Evolutionary conservation across 2,113 vertebrate species (phyloP).

Genomic region (Lutjanus erythropterus): DNA sequence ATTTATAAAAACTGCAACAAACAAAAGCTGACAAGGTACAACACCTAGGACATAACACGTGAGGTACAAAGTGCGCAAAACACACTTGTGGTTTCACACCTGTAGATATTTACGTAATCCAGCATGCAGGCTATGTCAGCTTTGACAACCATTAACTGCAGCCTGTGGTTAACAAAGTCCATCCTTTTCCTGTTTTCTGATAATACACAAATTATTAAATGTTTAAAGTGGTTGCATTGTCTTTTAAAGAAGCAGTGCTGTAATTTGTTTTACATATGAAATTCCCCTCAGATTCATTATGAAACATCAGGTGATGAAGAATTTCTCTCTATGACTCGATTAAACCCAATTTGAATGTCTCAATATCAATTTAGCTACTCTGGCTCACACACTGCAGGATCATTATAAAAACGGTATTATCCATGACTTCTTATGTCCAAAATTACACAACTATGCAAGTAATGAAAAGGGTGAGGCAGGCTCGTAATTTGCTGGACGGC

Average conservation of each 20-base stretch:
- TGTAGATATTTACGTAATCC: conserved; percentile 43
- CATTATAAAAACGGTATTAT: background rate
- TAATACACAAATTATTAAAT: background rate
- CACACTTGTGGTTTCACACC: conserved; percentile 73
- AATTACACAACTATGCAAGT: background rate
- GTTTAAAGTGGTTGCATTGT: background rate
- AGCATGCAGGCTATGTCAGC: conserved; percentile 3
- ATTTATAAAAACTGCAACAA: no score
- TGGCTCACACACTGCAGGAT: background rate
- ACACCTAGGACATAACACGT: background rate
- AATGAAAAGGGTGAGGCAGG: no score
- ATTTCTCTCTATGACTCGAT: conserved; percentile 63
- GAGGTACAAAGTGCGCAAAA: conserved; percentile 8
- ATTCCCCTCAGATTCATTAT: conserved; percentile 47
- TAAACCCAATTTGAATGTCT: conserved; percentile 40
- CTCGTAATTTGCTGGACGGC: no score
- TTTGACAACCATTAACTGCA: background rate
- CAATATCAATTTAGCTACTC: conserved; percentile 54
- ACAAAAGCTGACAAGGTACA: background rate
- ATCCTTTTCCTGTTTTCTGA: conserved; percentile 14
- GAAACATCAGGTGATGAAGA: conserved; percentile 64
- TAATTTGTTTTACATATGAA: conserved; percentile 2
- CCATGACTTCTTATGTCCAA: background rate
- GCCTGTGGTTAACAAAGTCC: background rate
- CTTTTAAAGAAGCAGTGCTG: background rate